Evolutionary conservation across 1,140 invertebrate genomes (phyloP), one percentile per base, ranked within the genome.

Genomic region (Philaenus spumarius): DNA sequence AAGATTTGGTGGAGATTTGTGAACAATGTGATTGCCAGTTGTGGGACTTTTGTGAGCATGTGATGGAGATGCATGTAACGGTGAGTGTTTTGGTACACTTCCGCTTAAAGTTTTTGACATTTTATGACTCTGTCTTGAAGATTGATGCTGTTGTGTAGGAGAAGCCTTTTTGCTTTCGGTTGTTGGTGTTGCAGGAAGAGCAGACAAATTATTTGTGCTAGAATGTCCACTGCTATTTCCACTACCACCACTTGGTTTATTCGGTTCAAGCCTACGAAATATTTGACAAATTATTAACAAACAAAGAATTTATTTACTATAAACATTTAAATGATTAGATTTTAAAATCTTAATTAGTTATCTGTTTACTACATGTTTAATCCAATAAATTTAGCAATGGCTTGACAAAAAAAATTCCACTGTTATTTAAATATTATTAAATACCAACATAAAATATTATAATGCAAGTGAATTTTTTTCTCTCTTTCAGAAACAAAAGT

Each of bases 11-110:
- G 48, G 64, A 57, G 37, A 55, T 39, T 35, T 39, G 51, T 39
- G 58, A 55, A 58, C 62, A 40, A 34, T 34, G 26, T 55, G 63
- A 30, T 30, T 30, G 76, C 75, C 75, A 67, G 75, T 75, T 75
- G 70, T 48, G 74, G 61, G 61, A 73, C 78, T 75, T 71, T 75
- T 68, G 75, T 76, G 61, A 63, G 72, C 65, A 66, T 71, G 64
- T 50, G 67, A 68, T 2, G 79, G 78, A 34, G 78, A 80, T 23
- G 72, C 74, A 58, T 75, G 75, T 54, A 75, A 66, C 0, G 79
- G 78, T 56, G 77, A 79, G 56, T 76, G 75, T 67, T 74, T 77
- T 68, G 66, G 74, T 62, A 74, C 72, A 62, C 51, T 40, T 17
- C 43, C 39, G n/a, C 48, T 37, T 22, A 54, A 23, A 45, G 17